A percentile compares a stretch with the other conserved stretches of the same genome.
These are phyloP conservation scores for Pelusios castaneus DNA, from an alignment of 2,113 vertebrate genomes.

Conservation along the genomic window DNA sequence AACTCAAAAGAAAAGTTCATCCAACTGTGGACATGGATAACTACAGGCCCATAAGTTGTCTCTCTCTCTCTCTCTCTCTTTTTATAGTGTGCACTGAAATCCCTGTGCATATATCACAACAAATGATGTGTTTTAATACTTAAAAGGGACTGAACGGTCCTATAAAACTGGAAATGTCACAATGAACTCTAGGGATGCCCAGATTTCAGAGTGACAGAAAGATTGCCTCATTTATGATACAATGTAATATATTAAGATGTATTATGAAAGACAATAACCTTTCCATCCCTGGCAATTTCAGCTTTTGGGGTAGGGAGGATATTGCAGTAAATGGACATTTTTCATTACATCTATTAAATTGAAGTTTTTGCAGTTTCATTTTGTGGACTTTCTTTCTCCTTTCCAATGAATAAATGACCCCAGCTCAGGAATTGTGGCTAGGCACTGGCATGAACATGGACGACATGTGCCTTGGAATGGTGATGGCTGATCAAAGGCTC, in stretches of 20 bases:
- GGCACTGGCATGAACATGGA: neutral
- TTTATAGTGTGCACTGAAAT: slow-evolving; percentile 4
- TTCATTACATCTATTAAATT: slow-evolving; percentile 67
- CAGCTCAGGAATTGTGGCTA: slow-evolving; percentile 15
- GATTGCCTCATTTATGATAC: slow-evolving; percentile 72
- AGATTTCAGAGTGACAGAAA: slow-evolving; percentile 63
- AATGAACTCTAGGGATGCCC: slow-evolving; percentile 67
- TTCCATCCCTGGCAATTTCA: slow-evolving; percentile 68
- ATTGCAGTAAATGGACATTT: slow-evolving; percentile 72
- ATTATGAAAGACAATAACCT: slow-evolving; percentile 73
- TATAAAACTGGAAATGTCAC: slow-evolving; percentile 75
- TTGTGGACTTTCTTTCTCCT: slow-evolving; percentile 50
- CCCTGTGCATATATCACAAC: slow-evolving; percentile 40
- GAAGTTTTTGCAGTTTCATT: slow-evolving; percentile 73
- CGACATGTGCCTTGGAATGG: neutral
- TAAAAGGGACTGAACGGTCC: slow-evolving; percentile 46
- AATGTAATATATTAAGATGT: slow-evolving; percentile 56
- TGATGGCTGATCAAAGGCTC: neutral
- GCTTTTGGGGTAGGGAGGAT: slow-evolving; percentile 68
- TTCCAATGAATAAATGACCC: slow-evolving; percentile 45
- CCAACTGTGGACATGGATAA: neutral
- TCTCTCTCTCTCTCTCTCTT: neutral
- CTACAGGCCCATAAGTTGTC: neutral
- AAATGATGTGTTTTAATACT: slow-evolving; percentile 59
- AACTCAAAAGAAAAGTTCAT: neutral